A percentile compares a stretch with the other conserved stretches of the same genome.
Conservation (phyloP, 1,140 invertebrate species). For the Drosophila simulans region DNA sequence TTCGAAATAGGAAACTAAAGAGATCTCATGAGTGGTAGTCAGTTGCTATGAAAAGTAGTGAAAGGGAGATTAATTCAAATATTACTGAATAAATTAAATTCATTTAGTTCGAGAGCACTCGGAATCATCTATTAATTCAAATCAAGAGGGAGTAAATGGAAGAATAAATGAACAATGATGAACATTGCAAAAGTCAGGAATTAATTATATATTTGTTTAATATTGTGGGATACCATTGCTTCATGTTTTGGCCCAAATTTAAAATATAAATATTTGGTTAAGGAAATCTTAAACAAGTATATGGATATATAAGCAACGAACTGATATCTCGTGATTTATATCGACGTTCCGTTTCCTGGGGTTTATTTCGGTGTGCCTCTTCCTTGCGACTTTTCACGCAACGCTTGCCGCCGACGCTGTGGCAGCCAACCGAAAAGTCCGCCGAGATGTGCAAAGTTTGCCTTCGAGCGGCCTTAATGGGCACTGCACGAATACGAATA, state of each 20-base stretch:
- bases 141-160: no score
- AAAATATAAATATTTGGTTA: not conserved
- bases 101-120: no score
- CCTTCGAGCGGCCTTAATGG: constrained; percentile 45
- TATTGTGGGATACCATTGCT: not conserved
- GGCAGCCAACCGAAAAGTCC: constrained; percentile 51
- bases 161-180: no score
- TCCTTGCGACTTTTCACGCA: constrained; percentile 43
- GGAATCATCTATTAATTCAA: no score
- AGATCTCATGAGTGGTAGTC: not conserved
- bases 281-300: not conserved
- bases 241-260: not conserved
- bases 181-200: no score
- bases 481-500: constrained; percentile 23
- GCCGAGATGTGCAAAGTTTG: constrained; percentile 54
- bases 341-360: constrained; percentile 16
- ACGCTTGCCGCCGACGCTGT: constrained; percentile 23
- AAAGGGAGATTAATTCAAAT: no score
- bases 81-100: no score
- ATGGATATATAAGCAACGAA: no score
- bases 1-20: not conserved
- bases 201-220: no score
- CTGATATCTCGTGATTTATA: not conserved
- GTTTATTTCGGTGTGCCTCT: constrained; percentile 6
- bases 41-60: no score